phyloP scores from a whole-genome alignment of 1,140 invertebrate genomes.

The Heliothis virescens region DNA sequence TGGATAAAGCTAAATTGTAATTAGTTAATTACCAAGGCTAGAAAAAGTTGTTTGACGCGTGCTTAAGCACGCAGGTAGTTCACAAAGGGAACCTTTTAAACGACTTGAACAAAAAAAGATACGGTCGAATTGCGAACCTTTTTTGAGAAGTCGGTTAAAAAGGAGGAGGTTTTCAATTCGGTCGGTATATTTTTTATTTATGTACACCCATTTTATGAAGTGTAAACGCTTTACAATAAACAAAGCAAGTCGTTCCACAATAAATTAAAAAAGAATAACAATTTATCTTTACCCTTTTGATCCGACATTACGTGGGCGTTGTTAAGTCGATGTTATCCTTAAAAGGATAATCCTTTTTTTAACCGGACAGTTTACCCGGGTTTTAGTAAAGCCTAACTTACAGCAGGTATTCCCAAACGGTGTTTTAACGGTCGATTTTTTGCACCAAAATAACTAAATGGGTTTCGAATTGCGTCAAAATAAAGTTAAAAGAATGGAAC shows the following conservation, averaged over 20 bases:
- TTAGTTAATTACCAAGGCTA: no score
- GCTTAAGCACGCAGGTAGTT: no score
- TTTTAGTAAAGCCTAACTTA: not conserved
- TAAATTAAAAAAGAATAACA: not conserved
- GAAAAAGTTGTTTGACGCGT: no score
- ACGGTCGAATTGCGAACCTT: no score
- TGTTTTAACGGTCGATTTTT: slow-evolving; percentile 5
- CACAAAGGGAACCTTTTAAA: no score
- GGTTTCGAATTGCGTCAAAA: slow-evolving; percentile 16
- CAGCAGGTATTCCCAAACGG: not conserved
- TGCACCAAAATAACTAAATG: not conserved
- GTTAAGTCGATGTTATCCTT: slow-evolving; percentile 24
- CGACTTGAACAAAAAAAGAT: no score
- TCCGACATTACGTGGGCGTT: not conserved
- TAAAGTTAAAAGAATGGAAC: not conserved
- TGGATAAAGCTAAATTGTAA: no score
- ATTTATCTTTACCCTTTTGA: slow-evolving; percentile 19
- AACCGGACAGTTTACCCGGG: slow-evolving; percentile 22
- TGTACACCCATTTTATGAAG: no score
- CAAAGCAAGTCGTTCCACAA: not conserved
- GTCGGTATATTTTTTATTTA: no score
- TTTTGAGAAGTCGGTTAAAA: no score
- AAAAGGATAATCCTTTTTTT: slow-evolving; percentile 39
- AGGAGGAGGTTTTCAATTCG: no score
- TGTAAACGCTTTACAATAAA: no score